phyloP scores from a whole-genome alignment of 2,113 vertebrate genomes.

The Eretmochelys imbricata region DNA sequence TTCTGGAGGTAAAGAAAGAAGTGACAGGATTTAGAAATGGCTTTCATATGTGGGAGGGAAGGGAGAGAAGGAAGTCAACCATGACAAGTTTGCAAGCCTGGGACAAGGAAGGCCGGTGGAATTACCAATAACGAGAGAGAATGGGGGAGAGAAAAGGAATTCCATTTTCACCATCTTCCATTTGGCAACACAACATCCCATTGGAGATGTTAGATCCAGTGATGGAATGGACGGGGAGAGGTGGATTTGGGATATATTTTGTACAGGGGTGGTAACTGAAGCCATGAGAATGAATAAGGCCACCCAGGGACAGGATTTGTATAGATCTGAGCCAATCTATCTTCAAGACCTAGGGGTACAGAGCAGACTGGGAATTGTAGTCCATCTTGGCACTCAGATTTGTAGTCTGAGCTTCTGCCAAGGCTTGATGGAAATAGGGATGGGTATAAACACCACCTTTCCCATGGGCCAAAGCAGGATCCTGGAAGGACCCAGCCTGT shows the following conservation, averaged over 20 bases:
- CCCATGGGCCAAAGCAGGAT: fast-evolving
- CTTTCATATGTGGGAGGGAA: not conserved
- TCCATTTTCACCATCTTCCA: not conserved
- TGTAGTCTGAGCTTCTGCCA: not conserved
- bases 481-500: not conserved
- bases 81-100: not conserved
- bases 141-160: not conserved
- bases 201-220: not conserved
- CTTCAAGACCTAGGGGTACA: not conserved
- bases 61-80: not conserved
- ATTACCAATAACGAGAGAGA: not conserved
- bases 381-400: not conserved
- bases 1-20: not conserved
- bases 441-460: fast-evolving
- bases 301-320: not conserved
- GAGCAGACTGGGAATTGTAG: not conserved
- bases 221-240: not conserved
- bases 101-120: not conserved
- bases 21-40: not conserved
- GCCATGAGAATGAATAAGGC: not conserved
- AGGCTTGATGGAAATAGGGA: not conserved
- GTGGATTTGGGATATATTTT: not conserved
- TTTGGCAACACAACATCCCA: not conserved
- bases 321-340: not conserved
- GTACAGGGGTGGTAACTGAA: not conserved